Evolutionary conservation across 2,888 invertebrate genomes (phyloP).

Genomic region (Laspeyria flexula): DNA sequence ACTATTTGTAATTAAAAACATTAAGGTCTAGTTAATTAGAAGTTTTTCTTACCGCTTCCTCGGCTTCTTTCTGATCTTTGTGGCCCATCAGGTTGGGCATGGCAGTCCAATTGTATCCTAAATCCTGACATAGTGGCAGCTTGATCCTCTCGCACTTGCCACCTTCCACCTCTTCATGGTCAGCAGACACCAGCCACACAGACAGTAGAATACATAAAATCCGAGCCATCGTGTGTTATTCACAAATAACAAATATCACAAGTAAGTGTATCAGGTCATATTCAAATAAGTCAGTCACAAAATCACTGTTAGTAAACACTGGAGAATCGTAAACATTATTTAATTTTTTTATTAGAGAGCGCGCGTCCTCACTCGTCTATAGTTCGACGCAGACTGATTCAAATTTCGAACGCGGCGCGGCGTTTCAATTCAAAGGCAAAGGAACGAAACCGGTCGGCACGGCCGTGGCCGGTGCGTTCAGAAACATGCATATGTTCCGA

Average conservation of each 20-base stretch:
- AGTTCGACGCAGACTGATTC: slow-evolving; percentile 71
- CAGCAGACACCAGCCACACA: slow-evolving; percentile 72
- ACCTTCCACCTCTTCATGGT: slow-evolving; percentile 77
- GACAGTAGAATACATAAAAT: slow-evolving; percentile 70
- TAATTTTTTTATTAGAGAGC: slow-evolving; percentile 24
- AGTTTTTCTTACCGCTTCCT: slow-evolving; percentile 88
- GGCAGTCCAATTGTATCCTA: slow-evolving; percentile 94
- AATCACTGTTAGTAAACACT: slow-evolving; percentile 65
- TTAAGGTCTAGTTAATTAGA: slow-evolving; percentile 8
- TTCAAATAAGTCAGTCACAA: slow-evolving; percentile 65
- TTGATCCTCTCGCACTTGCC: slow-evolving; percentile 92
- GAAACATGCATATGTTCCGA: slow-evolving; percentile 80
- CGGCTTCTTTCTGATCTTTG: slow-evolving; percentile 92
- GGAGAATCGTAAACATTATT: slow-evolving; percentile 70
- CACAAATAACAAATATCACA: slow-evolving; percentile 56
- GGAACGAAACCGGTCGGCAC: slow-evolving; percentile 79
- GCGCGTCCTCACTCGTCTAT: slow-evolving; percentile 52
- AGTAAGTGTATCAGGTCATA: slow-evolving; percentile 61
- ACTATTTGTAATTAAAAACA: slow-evolving; percentile 2
- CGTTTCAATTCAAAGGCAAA: slow-evolving; percentile 76
- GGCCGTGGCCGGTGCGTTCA: slow-evolving; percentile 75
- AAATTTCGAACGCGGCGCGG: slow-evolving; percentile 66
- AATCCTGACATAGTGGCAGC: slow-evolving; percentile 92
- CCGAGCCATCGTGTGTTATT: slow-evolving; percentile 69
- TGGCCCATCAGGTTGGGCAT: slow-evolving; percentile 96